Evolutionary conservation across 1,140 invertebrate species (phyloP), one percentile per base, ranked within the genome.

Genomic region (Pseudomyrmex flavicornis): DNA sequence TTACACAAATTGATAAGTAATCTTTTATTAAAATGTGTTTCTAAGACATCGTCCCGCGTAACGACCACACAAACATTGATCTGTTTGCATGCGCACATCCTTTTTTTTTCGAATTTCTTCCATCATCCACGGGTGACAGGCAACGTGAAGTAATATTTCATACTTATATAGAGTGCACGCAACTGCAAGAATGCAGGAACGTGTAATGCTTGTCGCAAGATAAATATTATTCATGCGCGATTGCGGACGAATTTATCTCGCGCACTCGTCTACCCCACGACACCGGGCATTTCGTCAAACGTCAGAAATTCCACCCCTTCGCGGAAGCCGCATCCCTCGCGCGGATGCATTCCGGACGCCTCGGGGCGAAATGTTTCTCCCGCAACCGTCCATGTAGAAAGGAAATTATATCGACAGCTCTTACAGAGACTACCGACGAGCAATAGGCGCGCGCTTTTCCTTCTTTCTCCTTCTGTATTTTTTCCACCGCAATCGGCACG

Each of bases 361-460:
- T 72, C 66, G n/a, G 8, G 66, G 66, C 56, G 44, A 80, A 80
- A 80, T 80, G 76, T 80, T 80, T 80, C 66, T 72, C 66, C 44
- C 56, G 66, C 54, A 59, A 50, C 46, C 79, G 52, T 82, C 54
- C 66, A 85, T 50, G 69, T 58, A 46, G 58, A 79, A 84, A 61
- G 62, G 68, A 66, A 84, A 84, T 79, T 86, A 79, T 73, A 86
- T 79, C 68, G 85, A 86, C 85, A 86, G 85, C 66, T 84, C 54
- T 77, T 76, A 77, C 72, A 58, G 5, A 54, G 66, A 70, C 82
- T 68, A 65, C 62, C 50, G 80, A 76, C 70, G 73, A 58, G 59
- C 82, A 77, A 58, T 56, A 56, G 65, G 52, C 73, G 73, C 50
- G 35, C 35, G 35, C 59, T 83, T 83, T 83, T 50, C 58, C 22